These are phyloP conservation scores for Crypturellus tataupa DNA, from an alignment of 2,797 vertebrate species.

Conservation along the genomic window DNA sequence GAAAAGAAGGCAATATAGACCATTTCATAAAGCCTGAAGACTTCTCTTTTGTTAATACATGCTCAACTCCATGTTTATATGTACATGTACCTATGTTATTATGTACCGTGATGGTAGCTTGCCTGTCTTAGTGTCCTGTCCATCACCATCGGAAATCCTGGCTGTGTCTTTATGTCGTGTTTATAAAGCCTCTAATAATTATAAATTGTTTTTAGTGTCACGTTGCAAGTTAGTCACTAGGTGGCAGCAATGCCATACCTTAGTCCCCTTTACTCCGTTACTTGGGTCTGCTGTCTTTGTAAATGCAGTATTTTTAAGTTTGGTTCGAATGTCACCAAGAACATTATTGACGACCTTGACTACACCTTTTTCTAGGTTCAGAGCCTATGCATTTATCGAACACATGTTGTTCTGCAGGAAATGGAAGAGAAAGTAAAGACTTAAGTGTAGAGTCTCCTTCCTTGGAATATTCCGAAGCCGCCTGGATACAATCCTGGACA, in stretches of 20 bases:
- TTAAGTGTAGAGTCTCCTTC: not conserved
- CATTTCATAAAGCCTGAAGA: rapidly evolving
- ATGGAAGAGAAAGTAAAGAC: not conserved
- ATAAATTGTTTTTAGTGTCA: rapidly evolving
- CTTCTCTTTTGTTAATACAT: not conserved
- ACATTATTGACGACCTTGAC: too few relatives aligned
- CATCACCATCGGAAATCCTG: not conserved
- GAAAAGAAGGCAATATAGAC: not conserved
- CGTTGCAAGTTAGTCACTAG: not conserved
- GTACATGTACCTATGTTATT: too few relatives aligned
- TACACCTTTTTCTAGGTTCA: rapidly evolving
- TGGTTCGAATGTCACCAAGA: rapidly evolving
- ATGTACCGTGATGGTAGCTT: not conserved
- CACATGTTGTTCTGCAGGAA: not conserved
- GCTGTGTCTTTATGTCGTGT: not conserved
- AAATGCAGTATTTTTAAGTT: rapidly evolving
- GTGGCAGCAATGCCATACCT: not conserved
- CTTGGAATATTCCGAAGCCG: too few relatives aligned
- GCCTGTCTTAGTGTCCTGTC: not conserved
- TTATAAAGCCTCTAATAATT: rapidly evolving
- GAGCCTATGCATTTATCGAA: not conserved
- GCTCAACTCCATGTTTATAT: not conserved
- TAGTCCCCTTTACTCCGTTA: rapidly evolving
- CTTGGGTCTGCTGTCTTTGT: rapidly evolving
- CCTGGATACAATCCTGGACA: too few relatives aligned